Percentiles rank a stretch among this genome's conserved stretches.
Evolutionary conservation across 1,140 invertebrate genomes (phyloP).

Genomic region (Trissolcus basalis): DNA sequence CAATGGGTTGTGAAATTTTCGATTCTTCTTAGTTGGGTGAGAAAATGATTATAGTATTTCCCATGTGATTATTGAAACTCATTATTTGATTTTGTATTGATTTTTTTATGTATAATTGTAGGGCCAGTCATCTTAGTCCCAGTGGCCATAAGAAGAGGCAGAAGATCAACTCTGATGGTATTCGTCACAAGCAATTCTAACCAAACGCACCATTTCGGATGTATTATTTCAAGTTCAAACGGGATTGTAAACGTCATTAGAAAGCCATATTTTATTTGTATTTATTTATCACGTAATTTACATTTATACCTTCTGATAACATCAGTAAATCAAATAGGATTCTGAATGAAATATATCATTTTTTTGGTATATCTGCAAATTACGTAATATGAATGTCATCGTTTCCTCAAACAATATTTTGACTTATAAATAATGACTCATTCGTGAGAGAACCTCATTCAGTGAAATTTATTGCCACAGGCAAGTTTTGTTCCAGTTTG

Average conservation of each 20-base stretch:
- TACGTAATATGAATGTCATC: not conserved
- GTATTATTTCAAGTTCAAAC: constrained; percentile 63
- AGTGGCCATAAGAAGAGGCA: not conserved
- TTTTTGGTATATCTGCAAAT: not conserved
- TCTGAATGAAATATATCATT: constrained; percentile 1
- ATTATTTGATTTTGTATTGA: not conserved
- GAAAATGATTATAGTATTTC: not conserved
- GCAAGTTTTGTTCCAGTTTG: no score
- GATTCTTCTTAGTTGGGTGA: constrained; percentile 28
- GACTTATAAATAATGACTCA: no score
- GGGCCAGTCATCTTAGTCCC: constrained; percentile 1
- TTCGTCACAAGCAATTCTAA: constrained; percentile 44
- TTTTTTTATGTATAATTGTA: not conserved
- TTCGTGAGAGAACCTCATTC: no score
- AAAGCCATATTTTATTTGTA: not conserved
- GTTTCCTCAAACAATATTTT: not conserved
- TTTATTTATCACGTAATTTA: constrained; percentile 11
- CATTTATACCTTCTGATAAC: constrained; percentile 1
- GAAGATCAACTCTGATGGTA: constrained; percentile 10
- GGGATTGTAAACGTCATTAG: not conserved
- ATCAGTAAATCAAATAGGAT: not conserved
- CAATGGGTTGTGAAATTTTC: constrained; percentile 23
- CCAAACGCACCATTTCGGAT: constrained; percentile 61
- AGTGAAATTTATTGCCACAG: no score
- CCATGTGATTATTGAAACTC: not conserved